Percentiles rank a stretch among this genome's conserved stretches.
phyloP scores from a whole-genome alignment of 2,113 vertebrate genomes.

The Piliocolobus tephrosceles region DNA sequence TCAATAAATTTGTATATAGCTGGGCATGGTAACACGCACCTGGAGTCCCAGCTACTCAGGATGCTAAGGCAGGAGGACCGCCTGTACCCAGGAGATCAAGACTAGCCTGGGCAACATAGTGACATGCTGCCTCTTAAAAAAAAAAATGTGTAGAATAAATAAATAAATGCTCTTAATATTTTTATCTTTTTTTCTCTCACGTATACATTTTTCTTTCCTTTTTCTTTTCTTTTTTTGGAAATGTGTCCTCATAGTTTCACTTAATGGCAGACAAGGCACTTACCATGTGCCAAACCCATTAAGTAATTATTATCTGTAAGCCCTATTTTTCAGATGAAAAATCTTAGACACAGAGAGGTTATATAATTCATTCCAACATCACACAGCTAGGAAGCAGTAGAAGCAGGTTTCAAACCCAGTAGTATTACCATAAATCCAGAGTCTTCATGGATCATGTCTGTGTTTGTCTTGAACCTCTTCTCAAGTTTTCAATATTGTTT shows the following conservation, averaged over 20 bases:
- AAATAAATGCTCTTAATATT: not conserved
- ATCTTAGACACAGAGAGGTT: not conserved
- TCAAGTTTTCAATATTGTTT: not conserved
- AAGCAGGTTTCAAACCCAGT: not conserved
- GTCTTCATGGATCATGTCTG: not conserved
- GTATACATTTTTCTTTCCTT: not conserved
- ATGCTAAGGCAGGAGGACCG: too few species aligned
- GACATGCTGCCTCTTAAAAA: not conserved
- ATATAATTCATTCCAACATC: not conserved
- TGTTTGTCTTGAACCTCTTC: not conserved
- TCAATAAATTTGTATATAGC: not conserved
- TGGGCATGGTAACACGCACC: too few species aligned
- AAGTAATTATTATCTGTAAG: not conserved
- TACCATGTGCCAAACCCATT: not conserved
- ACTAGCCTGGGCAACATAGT: not conserved
- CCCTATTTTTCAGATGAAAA: not conserved
- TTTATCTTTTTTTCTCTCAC: not conserved
- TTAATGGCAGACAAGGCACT: not conserved
- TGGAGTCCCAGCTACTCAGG: too few species aligned
- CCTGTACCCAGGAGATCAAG: not conserved
- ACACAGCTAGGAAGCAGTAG: not conserved
- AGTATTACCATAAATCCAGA: not conserved
- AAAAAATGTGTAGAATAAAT: not conserved
- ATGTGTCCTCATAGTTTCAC: not conserved
- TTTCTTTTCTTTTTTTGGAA: not conserved